These are phyloP conservation scores for Brienomyrus longianalis DNA, from an alignment of 2,113 vertebrate genomes.

Conservation along the genomic window DNA sequence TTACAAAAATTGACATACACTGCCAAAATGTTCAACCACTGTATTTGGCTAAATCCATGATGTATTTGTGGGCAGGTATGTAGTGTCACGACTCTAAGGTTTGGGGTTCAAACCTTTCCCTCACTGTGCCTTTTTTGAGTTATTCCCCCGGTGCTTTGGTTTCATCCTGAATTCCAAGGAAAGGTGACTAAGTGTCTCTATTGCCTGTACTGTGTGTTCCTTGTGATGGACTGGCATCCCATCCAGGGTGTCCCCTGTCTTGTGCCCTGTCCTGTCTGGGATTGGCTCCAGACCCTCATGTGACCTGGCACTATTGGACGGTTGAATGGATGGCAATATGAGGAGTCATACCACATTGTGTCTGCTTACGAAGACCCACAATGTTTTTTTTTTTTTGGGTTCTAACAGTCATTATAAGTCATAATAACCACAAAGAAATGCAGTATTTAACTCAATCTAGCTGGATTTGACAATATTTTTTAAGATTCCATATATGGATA, in stretches of 20 bases:
- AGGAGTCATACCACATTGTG: neutral
- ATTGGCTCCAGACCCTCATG: neutral
- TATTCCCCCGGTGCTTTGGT: neutral
- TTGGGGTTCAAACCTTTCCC: neutral
- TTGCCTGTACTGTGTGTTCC: neutral
- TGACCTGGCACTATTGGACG: neutral
- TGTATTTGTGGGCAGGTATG: neutral
- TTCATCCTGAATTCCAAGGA: neutral
- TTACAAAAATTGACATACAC: neutral
- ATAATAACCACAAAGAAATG: neutral
- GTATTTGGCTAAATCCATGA: neutral
- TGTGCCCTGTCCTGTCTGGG: neutral
- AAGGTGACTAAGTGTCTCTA: neutral
- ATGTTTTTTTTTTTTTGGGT: neutral
- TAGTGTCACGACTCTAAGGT: neutral
- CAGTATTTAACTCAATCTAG: neutral
- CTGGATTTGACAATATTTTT: conserved; percentile 4
- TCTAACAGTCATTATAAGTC: neutral
- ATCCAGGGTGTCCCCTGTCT: neutral
- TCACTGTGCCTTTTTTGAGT: neutral
- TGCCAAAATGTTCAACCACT: neutral
- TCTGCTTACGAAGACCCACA: neutral
- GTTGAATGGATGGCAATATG: neutral
- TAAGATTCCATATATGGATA: neutral
- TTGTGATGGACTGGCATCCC: neutral